A percentile compares a stretch with the other conserved stretches of the same genome.
These are phyloP conservation scores for Minunthozetes semirufus DNA, from an alignment of 2,888 invertebrate species.

Conservation along the genomic window DNA sequence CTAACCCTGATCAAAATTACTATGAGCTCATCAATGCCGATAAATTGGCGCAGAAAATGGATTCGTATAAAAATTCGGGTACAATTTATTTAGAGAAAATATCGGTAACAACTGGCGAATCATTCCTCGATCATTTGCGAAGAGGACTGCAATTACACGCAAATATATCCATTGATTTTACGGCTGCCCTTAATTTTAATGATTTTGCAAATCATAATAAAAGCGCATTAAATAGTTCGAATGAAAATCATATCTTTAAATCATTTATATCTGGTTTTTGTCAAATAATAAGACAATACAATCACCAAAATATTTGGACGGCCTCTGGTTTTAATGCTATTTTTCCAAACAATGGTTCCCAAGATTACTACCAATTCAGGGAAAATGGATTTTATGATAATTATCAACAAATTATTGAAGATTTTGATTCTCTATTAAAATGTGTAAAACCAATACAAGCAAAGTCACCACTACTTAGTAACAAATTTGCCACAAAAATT, in stretches of 20 bases:
- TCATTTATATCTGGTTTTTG: neutral
- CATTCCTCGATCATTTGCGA: neutral
- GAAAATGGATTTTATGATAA: neutral
- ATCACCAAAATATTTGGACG: neutral
- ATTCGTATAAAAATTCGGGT: neutral
- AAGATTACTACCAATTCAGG: neutral
- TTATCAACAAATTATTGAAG: neutral
- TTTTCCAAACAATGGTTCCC: neutral
- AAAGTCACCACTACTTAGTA: neutral
- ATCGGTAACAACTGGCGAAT: neutral
- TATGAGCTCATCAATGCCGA: neutral
- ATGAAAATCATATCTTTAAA: neutral
- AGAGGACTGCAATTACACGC: neutral
- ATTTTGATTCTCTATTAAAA: neutral
- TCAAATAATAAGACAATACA: neutral
- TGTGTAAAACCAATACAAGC: neutral
- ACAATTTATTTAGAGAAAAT: neutral
- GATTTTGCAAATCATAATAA: neutral
- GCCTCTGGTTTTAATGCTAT: neutral
- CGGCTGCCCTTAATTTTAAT: neutral
- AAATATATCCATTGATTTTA: neutral
- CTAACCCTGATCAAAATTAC: neutral
- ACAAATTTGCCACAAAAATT: too few relatives aligned
- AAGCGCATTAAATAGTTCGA: neutral
- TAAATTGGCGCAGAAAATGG: neutral